Percentiles rank a stretch among this genome's conserved stretches.
phyloP scores from a whole-genome alignment of 35 echinoderm and acorn worm species.

The Heliocidaris tuberculata region DNA sequence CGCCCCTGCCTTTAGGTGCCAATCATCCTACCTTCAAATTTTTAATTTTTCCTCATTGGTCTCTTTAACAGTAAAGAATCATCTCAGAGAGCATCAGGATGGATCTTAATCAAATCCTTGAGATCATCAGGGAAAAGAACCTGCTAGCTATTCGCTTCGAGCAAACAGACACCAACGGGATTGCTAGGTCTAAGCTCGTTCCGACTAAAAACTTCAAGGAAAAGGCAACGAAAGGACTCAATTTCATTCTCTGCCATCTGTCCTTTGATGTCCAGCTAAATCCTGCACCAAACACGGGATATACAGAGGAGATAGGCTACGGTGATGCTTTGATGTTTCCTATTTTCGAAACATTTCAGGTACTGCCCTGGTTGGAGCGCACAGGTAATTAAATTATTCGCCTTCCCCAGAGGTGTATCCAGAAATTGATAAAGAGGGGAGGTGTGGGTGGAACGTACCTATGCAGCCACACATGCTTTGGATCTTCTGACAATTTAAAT shows the following conservation, averaged over 20 bases:
- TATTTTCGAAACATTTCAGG: conserved; percentile 60
- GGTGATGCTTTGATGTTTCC: conserved; percentile 60
- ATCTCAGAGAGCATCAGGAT: conserved; percentile 1
- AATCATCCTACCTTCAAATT: too few species aligned
- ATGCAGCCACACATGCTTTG: too few species aligned
- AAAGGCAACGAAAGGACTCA: conserved; percentile 65
- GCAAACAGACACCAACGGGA: conserved; percentile 59
- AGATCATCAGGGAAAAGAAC: conserved; percentile 36
- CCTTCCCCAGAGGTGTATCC: too few species aligned
- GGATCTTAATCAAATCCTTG: conserved; percentile 57
- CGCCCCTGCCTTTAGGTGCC: too few species aligned
- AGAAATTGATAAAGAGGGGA: too few species aligned
- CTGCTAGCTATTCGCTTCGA: conserved; percentile 68
- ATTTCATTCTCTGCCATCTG: conserved; percentile 24
- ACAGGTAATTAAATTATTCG: background rate
- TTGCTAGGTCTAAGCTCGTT: conserved; percentile 53
- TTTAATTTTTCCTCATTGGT: too few species aligned
- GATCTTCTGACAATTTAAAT: too few species aligned
- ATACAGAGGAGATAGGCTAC: conserved; percentile 16
- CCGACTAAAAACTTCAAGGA: conserved; percentile 60
- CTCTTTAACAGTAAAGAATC: too few species aligned
- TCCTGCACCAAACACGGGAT: conserved; percentile 18
- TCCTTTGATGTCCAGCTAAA: conserved; percentile 36
- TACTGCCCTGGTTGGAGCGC: conserved; percentile 63
- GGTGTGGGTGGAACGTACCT: too few species aligned